Evolutionary conservation across 2,888 invertebrate genomes (phyloP), one percentile per base, ranked within the genome.

Genomic region (Mesopsocus fuscifrons): DNA sequence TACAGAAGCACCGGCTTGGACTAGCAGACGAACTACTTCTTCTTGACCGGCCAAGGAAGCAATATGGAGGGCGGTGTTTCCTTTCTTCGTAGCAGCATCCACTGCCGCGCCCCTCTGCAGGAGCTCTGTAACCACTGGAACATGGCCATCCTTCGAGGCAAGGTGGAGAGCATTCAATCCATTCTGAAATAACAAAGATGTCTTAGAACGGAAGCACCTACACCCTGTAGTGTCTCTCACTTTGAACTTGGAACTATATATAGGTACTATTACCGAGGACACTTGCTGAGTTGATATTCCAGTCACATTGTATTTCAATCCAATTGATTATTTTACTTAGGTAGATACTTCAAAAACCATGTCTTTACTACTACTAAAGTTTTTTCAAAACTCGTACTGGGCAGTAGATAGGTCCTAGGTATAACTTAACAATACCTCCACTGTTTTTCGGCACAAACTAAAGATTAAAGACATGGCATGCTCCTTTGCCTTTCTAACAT

Each of bases 41-140:
- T 83, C 81, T 63, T 97, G 95, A 0, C 97, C 97, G 46, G 97
- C 97, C 48, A 98, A 71, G 43, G 92, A 92, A 57, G 95, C 94
- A 65, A 97, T 95, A 63, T 98, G 97, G 50, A 98, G 71, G 4
- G 95, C 89, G 52, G 97, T 95, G 59, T 77, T 79, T 58, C 97
- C 97, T 68, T 97, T 97, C 69, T 91, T 94, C 35, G 97, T 97
- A 35, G 94, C 88, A 45, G 94, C 84, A 62, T 97, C 92, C 31
- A 97, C 92, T 50, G 76, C 74, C 43, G 94, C 92, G 49, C 88
- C 87, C 49, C 92, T 71, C 56, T 79, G 81, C 47, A 98, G 67
- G 46, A 97, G 69, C 60, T 94, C 94, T 51, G 76, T 74, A 33
- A 94, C 95, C 49, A 98, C 88, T 51, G 85, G 78, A 48, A 87